Percentiles rank a stretch among this genome's conserved stretches.
Conservation (phyloP, 2,113 vertebrate species). For the Ranitomeya imitator region DNA sequence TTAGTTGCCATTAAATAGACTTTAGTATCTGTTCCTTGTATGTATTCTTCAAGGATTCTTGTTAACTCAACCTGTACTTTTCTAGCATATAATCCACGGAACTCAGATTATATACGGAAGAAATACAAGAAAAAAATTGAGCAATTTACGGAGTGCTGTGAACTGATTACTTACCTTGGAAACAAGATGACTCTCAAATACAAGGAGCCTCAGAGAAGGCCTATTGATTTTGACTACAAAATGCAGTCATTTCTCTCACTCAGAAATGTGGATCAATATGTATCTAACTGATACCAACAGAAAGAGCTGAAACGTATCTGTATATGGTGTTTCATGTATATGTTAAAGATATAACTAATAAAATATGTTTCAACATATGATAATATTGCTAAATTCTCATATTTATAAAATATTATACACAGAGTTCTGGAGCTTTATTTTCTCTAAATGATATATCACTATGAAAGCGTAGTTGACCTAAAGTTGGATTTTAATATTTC, state of each 20-base stretch:
- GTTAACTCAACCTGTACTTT: constrained; percentile 9
- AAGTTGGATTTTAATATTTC: too few relatives aligned
- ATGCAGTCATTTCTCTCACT: constrained; percentile 81
- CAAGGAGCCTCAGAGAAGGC: constrained; percentile 71
- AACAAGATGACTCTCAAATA: constrained; percentile 75
- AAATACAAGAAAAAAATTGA: constrained; percentile 83
- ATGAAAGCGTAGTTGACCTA: too few relatives aligned
- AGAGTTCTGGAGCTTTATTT: too few relatives aligned
- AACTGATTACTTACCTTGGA: constrained; percentile 84
- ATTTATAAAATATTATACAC: background rate
- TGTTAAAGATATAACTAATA: background rate
- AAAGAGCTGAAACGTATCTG: background rate
- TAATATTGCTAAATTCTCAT: too few relatives aligned
- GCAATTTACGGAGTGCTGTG: constrained; percentile 80
- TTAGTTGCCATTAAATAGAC: background rate
- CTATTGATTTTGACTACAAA: constrained; percentile 78
- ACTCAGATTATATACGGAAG: constrained; percentile 70
- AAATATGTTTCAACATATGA: background rate
- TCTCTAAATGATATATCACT: too few relatives aligned
- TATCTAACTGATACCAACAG: background rate
- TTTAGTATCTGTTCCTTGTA: background rate
- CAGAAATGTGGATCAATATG: constrained; percentile 60
- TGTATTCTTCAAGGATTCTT: background rate
- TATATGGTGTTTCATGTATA: background rate
- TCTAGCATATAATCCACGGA: constrained; percentile 83